phyloP scores from a whole-genome alignment of 2,113 vertebrate genomes.

The Rhinolophus ferrumequinum region DNA sequence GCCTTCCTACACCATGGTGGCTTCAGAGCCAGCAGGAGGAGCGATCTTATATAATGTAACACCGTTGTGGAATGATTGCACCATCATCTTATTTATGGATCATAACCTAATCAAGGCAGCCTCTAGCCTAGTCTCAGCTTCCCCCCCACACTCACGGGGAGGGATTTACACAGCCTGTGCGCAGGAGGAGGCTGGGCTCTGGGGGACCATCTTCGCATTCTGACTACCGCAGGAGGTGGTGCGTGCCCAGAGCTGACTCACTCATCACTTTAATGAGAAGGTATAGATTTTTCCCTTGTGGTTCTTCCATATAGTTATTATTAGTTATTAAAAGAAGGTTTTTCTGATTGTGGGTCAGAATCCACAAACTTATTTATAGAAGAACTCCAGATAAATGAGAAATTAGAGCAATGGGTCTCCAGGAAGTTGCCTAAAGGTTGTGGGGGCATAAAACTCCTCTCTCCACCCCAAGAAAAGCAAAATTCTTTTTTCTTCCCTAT shows the following conservation, averaged over 20 bases:
- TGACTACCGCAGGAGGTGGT: not conserved
- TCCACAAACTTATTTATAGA: not conserved
- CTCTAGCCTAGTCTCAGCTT: not conserved
- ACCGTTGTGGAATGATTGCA: not conserved
- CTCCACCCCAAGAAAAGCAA: not conserved
- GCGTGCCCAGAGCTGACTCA: not conserved
- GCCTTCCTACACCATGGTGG: not conserved
- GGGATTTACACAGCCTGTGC: too few species aligned
- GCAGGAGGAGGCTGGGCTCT: not conserved
- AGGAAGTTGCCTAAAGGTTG: not conserved
- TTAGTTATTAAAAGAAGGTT: not conserved
- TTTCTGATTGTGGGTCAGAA: not conserved
- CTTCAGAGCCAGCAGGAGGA: not conserved
- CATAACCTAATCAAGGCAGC: not conserved
- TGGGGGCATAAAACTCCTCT: not conserved
- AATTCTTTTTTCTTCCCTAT: not conserved
- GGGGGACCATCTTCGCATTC: not conserved
- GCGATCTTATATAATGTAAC: not conserved
- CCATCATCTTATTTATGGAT: not conserved
- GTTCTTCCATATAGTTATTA: not conserved
- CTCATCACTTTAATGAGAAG: not conserved
- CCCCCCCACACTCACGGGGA: not conserved
- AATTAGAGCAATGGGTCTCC: not conserved
- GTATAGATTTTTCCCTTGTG: not conserved
- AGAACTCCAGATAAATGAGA: slow-evolving; percentile 1